Conservation (phyloP, 2,888 invertebrate genomes). For the Scotopteryx bipunctaria region DNA sequence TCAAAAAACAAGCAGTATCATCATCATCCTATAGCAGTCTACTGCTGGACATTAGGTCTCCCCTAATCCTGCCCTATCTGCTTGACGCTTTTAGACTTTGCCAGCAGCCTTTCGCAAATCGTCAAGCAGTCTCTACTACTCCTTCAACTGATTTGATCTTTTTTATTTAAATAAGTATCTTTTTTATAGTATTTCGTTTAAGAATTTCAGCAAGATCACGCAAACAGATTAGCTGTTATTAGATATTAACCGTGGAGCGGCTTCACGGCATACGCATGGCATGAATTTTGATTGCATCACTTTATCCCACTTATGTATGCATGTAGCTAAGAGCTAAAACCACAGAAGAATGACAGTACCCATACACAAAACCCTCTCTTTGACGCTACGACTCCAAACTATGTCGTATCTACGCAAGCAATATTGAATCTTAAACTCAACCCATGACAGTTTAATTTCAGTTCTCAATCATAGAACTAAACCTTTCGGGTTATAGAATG, state of each 20-base stretch:
- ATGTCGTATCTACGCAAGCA: background rate
- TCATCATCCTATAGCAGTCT: no score
- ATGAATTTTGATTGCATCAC: slow-evolving; percentile 21
- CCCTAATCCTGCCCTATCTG: no score
- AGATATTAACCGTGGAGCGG: slow-evolving; percentile 5
- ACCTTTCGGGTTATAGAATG: background rate
- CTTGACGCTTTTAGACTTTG: no score
- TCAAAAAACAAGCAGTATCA: no score
- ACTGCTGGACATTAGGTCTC: no score
- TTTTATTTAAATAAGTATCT: no score
- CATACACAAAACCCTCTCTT: background rate
- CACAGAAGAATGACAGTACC: background rate
- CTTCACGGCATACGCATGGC: slow-evolving; percentile 6
- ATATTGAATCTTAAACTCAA: background rate
- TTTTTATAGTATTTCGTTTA: no score
- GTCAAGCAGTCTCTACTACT: no score
- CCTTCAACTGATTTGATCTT: no score
- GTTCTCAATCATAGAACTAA: background rate
- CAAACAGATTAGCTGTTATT: slow-evolving; percentile 3
- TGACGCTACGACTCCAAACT: background rate
- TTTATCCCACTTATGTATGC: slow-evolving; percentile 20
- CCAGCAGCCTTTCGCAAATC: no score
- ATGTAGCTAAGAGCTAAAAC: slow-evolving; percentile 11
- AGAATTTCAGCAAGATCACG: background rate
- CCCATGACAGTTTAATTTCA: background rate